Conservation (phyloP, 2,888 invertebrate genomes). For the Mimas tiliae region DNA sequence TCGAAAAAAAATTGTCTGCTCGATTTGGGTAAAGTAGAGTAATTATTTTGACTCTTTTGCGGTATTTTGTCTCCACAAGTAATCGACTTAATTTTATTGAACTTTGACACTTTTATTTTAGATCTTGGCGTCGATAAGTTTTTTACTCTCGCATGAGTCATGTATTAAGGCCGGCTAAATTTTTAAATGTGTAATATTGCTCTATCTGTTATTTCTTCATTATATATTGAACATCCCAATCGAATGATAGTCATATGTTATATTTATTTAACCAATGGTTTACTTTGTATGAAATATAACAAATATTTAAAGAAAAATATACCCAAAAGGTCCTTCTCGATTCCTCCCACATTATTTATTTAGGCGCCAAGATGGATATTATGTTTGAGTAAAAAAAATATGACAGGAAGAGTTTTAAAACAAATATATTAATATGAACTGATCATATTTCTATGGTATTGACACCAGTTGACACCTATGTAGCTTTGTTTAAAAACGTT, state of each 20-base stretch:
- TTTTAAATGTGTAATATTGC: not conserved
- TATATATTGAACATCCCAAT: not conserved
- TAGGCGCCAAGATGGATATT: slow-evolving; percentile 18
- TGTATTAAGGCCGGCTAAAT: not conserved
- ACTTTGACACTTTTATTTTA: no score
- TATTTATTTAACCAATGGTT: not conserved
- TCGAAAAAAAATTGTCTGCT: no score
- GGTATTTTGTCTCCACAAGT: no score
- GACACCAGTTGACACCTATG: not conserved
- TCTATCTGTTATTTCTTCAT: no score
- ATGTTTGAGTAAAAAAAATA: slow-evolving; percentile 11
- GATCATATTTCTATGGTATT: not conserved
- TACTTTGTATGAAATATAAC: slow-evolving; percentile 4
- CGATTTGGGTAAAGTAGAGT: no score
- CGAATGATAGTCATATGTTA: not conserved
- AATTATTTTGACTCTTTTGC: no score
- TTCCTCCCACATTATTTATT: slow-evolving; percentile 18
- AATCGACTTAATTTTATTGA: no score
- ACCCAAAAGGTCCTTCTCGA: slow-evolving; percentile 4
- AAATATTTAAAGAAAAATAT: slow-evolving; percentile 21
- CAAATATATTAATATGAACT: not conserved
- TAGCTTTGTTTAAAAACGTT: no score
- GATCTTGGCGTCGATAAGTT: no score
- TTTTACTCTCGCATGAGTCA: no score
- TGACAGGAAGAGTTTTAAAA: slow-evolving; percentile 11